Conservation (phyloP, 2,888 invertebrate genomes). For the Eudemis profundana region DNA sequence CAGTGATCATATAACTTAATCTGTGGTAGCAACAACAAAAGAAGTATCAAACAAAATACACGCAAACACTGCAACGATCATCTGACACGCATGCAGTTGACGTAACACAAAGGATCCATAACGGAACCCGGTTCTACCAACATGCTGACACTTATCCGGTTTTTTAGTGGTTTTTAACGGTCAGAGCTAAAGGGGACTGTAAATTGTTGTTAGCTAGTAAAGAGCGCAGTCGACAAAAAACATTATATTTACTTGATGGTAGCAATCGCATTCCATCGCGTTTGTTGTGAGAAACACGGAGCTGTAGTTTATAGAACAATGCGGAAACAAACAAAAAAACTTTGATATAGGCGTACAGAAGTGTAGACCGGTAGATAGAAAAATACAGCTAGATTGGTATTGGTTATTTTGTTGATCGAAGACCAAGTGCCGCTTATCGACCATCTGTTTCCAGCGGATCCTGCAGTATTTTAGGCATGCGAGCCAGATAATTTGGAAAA, state of each 20-base stretch:
- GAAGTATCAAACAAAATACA: too few species aligned
- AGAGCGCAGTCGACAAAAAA: conserved; percentile 32
- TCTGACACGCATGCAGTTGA: not conserved
- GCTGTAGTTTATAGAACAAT: conserved; percentile 8
- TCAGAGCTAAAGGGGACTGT: conserved; percentile 17
- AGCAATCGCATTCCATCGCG: conserved; percentile 29
- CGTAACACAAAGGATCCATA: conserved; percentile 3
- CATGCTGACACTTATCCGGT: conserved; percentile 19
- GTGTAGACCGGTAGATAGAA: too few species aligned
- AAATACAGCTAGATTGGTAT: too few species aligned
- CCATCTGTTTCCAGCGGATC: too few species aligned
- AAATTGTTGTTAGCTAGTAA: conserved; percentile 20
- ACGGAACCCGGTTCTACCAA: conserved; percentile 18
- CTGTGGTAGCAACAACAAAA: too few species aligned
- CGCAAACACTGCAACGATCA: too few species aligned
- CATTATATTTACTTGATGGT: conserved; percentile 8
- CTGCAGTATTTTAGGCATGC: too few species aligned
- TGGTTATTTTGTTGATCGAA: too few species aligned
- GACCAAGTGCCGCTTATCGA: too few species aligned
- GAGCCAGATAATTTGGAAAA: too few species aligned
- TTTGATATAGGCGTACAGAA: too few species aligned
- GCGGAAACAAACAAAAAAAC: not conserved
- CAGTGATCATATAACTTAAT: too few species aligned
- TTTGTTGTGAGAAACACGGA: conserved; percentile 20
- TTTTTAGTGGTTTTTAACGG: conserved; percentile 33